Conservation (phyloP, 2,113 vertebrate genomes). For the Todiramphus saurophagus region DNA sequence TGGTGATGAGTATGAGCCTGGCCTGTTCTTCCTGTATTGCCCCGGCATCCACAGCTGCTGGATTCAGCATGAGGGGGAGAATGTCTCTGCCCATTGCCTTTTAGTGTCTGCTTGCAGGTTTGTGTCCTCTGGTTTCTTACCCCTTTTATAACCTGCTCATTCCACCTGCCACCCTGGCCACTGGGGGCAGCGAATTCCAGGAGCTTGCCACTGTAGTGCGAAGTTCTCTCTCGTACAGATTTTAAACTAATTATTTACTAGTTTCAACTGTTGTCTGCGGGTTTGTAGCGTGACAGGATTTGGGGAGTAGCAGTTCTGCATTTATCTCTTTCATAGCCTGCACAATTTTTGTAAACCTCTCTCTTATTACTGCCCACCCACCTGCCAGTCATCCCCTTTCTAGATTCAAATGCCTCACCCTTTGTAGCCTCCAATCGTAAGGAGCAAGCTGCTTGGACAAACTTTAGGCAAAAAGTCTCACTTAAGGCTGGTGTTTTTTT, state of each 20-base stretch:
- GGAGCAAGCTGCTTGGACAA: not conserved
- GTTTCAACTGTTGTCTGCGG: not conserved
- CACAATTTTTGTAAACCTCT: not conserved
- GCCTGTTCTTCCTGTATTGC: not conserved
- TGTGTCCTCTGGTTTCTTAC: not conserved
- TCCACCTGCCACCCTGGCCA: not conserved
- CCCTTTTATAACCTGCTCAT: not conserved
- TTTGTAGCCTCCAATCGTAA: not conserved
- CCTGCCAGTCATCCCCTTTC: not conserved
- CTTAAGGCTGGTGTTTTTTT: not conserved
- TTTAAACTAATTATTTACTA: not conserved
- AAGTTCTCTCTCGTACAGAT: not conserved
- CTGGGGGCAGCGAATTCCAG: not conserved
- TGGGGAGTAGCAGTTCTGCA: not conserved
- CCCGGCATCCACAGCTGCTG: not conserved
- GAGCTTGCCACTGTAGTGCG: not conserved
- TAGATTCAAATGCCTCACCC: not conserved
- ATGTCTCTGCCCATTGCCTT: not conserved
- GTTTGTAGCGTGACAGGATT: not conserved
- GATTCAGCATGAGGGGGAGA: not conserved
- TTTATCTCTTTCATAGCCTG: not conserved
- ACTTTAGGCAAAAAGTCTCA: not conserved
- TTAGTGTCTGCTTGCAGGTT: not conserved
- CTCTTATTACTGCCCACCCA: not conserved
- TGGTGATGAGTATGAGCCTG: not conserved